phyloP scores from a whole-genome alignment of 1,140 invertebrate genomes.

The Philotrypesis tridentata region DNA sequence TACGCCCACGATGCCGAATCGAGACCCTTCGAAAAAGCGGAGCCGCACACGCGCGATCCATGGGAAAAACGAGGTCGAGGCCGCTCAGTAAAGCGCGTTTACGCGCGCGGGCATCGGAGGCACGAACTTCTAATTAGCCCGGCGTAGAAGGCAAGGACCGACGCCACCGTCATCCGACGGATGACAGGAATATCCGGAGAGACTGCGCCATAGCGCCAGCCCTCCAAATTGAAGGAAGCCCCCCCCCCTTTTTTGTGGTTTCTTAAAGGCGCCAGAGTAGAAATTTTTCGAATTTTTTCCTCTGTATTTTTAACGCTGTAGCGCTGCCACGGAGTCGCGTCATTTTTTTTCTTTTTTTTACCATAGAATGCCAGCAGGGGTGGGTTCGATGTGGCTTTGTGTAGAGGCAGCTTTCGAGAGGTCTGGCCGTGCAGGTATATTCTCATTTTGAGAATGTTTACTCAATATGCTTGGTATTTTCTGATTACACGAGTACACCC shows the following conservation, averaged over 20 bases:
- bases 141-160: constrained; percentile 33
- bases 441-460: no score
- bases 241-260: background rate
- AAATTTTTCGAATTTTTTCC: constrained; percentile 20
- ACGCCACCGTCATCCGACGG: constrained; percentile 52
- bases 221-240: constrained; percentile 21
- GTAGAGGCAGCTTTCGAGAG: background rate
- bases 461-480: no score
- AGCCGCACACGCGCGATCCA: background rate
- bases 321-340: background rate
- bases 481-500: no score
- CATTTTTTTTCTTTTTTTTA: constrained; percentile 15
- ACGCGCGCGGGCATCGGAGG: constrained; percentile 29
- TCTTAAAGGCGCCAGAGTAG: background rate
- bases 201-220: constrained; percentile 64
- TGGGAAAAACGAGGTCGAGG: constrained; percentile 44
- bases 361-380: background rate
- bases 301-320: background rate
- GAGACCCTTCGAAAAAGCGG: background rate
- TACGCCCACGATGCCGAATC: background rate
- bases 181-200: constrained; percentile 68
- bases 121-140: constrained; percentile 63
- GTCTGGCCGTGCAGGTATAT: no score
- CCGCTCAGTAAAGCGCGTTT: constrained; percentile 52
- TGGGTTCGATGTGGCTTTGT: background rate